Base-by-base conservation (phyloP, 2,888 invertebrate species). In the Myathropa florea region DNA sequence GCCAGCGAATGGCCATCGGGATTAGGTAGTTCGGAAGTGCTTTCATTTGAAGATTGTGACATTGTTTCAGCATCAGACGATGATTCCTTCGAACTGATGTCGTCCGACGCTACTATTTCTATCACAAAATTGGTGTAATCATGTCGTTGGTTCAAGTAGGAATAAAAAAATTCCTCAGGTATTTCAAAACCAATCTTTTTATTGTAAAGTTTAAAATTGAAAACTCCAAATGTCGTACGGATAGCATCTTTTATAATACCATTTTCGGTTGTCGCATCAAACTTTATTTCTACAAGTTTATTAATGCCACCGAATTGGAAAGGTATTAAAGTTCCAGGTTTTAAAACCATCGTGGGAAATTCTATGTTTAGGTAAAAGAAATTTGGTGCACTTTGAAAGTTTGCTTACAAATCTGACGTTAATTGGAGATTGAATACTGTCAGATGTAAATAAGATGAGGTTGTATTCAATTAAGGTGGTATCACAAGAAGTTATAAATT, bases 61-160 rank as follows among this genome's bases (percentile, higher is more conserved):
- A 18, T 46, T 46, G 0, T 6, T 2, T 46, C 39, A 2, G n/a
- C n/a, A 1, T 0, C 39, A 39, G 0, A n/a, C n/a, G 3, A 2
- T 14, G n/a, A n/a, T n/a, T 39, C 3, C 3, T 39, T 39, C 4
- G 14, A n/a, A n/a, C 6, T 12, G 1, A 0, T n/a, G 4, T 46
- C 39, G n/a, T 46, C 39, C n/a, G 0, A n/a, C 39, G 18, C 70
- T n/a, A 71, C 90, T 88, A 92, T 90, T 90, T 92, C 91, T 90
- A 92, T 90, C 89, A 92, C 90, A 89, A 92, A 92, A 90, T 92
- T 92, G 72, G 92, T 92, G 76, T 92, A 89, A 89, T 92, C 92
- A 70, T 90, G 91, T 18, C 91, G 89, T 87, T 92, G 92, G 46
- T 90, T 91, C 89, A 92, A 89, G 85, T 92, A 92, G 68, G 91